Evolutionary conservation across 2,888 invertebrate genomes (phyloP).

Genomic region (Oligia fasciuncula): DNA sequence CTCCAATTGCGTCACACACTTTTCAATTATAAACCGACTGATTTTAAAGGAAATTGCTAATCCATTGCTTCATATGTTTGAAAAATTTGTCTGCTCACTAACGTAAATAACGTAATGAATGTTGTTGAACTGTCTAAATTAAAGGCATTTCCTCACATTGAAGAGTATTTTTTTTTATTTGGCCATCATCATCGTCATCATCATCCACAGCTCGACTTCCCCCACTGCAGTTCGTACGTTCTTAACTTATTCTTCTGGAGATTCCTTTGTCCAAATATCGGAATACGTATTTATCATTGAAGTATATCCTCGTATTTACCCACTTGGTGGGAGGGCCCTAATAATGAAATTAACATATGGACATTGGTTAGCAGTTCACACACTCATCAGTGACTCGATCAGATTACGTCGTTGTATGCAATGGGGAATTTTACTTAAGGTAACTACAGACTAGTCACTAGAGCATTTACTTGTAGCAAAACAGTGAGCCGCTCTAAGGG

Average conservation of each 20-base stretch:
- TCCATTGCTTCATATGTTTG: too few species aligned
- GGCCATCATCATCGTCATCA: too few species aligned
- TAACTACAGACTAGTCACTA: not conserved
- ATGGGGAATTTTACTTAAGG: conserved; percentile 16
- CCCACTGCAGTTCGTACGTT: not conserved
- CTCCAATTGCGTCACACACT: too few species aligned
- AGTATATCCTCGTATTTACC: conserved; percentile 7
- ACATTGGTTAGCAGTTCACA: not conserved
- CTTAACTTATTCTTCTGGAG: not conserved
- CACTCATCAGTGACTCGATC: conserved; percentile 17
- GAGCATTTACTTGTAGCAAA: not conserved
- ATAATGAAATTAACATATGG: not conserved
- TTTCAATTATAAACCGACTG: too few species aligned
- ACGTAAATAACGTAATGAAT: too few species aligned
- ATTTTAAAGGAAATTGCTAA: too few species aligned
- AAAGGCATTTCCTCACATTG: too few species aligned
- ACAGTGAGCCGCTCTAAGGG: not conserved
- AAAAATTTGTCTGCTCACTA: too few species aligned
- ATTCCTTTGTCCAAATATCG: not conserved
- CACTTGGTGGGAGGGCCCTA: not conserved
- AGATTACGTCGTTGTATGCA: not conserved
- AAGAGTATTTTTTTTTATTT: too few species aligned
- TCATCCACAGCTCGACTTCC: too few species aligned
- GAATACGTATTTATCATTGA: not conserved
- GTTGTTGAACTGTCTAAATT: too few species aligned